Conservation (phyloP, 2,113 vertebrate species). For the Bostrychus sinensis region DNA sequence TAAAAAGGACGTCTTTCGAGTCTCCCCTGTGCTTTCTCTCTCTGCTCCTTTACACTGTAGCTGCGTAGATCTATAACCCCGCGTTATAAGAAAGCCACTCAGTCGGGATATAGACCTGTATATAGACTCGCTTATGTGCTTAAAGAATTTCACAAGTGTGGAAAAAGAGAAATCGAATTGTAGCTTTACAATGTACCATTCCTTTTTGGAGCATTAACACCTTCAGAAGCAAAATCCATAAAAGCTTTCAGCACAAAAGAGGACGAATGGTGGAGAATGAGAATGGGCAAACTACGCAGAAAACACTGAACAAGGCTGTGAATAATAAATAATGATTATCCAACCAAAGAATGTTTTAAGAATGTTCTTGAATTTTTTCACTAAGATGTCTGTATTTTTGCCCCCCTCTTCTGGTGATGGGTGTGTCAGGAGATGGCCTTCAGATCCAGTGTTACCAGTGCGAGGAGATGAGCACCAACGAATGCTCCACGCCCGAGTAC, state of each 20-base stretch:
- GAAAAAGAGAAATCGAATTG: conserved; percentile 12
- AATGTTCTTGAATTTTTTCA: background rate
- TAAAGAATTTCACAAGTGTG: conserved; percentile 7
- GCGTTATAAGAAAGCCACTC: background rate
- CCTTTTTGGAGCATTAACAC: conserved; percentile 18
- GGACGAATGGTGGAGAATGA: background rate
- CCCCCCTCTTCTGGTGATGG: too few relatives aligned
- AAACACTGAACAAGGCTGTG: background rate
- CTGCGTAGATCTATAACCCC: background rate
- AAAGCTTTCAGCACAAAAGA: background rate
- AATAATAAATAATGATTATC: background rate
- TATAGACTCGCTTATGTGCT: background rate
- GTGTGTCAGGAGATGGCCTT: conserved; percentile 80
- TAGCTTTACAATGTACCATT: background rate
- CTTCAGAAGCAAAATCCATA: conserved; percentile 7
- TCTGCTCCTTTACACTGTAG: conserved; percentile 15
- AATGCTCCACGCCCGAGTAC: conserved; percentile 94
- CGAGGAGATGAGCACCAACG: conserved; percentile 93
- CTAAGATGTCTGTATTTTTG: too few relatives aligned
- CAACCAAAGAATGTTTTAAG: background rate
- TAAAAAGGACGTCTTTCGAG: background rate
- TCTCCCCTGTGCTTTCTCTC: conserved; percentile 1
- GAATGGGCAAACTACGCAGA: background rate
- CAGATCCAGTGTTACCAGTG: conserved; percentile 99
- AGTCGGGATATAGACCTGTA: background rate